Base-by-base conservation (phyloP, 2,113 vertebrate species). In the Odontesthes bonariensis region DNA sequence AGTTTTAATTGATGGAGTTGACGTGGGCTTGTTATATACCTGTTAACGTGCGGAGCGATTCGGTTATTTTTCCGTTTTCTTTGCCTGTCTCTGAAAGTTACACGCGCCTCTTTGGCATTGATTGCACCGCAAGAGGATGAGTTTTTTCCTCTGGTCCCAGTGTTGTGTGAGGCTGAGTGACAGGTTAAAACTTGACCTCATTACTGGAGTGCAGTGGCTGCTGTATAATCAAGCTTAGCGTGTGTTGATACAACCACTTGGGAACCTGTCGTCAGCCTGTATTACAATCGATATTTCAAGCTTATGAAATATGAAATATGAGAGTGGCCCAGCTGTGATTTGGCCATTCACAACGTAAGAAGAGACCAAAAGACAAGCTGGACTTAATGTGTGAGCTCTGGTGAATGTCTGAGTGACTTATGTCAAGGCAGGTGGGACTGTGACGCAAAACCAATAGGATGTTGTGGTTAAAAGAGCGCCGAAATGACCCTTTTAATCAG, bases 161-260 rank as follows among this genome's bases (percentile, higher is more conserved):
- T 46, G n/a, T 44, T 52, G 57, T 62, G 44, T 65, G 35, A 42
- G 53, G 23, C 46, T 52, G 44, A 51, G 49, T 73, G 20, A 32
- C 2, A 35, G 42, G 44, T 57, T 20, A 42, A 68, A 70, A 27
- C 31, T 58, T 19, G 55, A 66, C 46, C 10, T 35, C 40, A 16
- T 49, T 60, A 60, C 63, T 65, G 64, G 49, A 51, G 32, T 59
- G 44, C 32, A 42, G 52, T 68, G 55, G 23, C 56, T 59, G 22
- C 27, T 47, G 42, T 64, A 13, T 57, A 47, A 77, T 46, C 51
- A 55, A 64, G 64, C 2, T 64, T 67, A 33, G 27, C 22, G 23
- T 58, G 32, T 40, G 22, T 47, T 62, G 53, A 44, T 54, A 11
- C 40, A 38, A 54, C 60, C 72, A 56, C 38, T 51, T 66, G 68